A percentile compares a stretch with the other conserved stretches of the same genome.
phyloP scores from a whole-genome alignment of 2,113 vertebrate genomes.

The Mixornis gularis region DNA sequence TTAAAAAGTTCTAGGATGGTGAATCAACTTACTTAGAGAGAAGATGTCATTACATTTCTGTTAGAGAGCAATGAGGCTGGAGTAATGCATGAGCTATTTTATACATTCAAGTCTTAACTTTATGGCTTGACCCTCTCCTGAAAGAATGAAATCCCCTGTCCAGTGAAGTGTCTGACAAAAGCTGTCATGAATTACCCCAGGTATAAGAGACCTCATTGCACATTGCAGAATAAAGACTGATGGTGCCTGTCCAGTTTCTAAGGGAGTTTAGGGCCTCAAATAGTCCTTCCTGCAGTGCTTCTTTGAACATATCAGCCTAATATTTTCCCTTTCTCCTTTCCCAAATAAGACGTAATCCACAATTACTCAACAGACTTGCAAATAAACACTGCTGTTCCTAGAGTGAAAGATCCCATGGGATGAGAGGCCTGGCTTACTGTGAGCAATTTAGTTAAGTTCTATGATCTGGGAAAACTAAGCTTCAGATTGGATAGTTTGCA shows the following conservation, averaged over 20 bases:
- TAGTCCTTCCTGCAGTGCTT: neutral
- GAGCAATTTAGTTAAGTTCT: neutral
- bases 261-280: neutral
- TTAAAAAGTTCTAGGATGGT: neutral
- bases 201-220: neutral
- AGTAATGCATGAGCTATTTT: neutral
- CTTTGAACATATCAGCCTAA: constrained; percentile 1
- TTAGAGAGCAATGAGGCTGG: neutral
- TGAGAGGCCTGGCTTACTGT: neutral
- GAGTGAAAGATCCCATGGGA: constrained; percentile 25
- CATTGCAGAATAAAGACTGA: neutral
- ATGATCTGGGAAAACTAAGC: neutral
- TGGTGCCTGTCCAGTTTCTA: neutral
- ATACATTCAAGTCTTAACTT: neutral
- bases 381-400: constrained; percentile 30
- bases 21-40: neutral
- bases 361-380: constrained; percentile 25
- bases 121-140: neutral
- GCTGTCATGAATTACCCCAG: neutral
- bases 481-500: neutral
- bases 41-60: neutral
- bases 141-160: neutral
- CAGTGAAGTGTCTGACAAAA: neutral
- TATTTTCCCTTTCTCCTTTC: constrained; percentile 38
- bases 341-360: constrained; percentile 25